These are phyloP conservation scores for Gallirallus australis DNA, from an alignment of 2,797 vertebrate genomes.

Conservation along the genomic window DNA sequence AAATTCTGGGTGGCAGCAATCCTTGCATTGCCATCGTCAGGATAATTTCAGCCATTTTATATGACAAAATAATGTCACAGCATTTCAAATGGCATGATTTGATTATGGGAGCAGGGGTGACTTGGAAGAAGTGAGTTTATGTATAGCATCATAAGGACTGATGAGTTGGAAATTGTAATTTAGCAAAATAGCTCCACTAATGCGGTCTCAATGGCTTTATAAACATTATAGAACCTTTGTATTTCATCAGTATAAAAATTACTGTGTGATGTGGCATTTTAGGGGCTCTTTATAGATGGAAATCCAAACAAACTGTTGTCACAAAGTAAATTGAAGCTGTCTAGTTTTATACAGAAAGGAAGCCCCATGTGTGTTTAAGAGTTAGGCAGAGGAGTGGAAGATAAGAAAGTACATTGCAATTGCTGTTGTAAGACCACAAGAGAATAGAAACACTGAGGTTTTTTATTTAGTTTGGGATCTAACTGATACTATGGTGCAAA, in stretches of 20 bases:
- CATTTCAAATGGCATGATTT: background rate
- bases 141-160: background rate
- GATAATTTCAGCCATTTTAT: background rate
- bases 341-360: background rate
- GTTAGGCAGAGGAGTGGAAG: background rate
- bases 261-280: background rate
- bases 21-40: background rate
- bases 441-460: background rate
- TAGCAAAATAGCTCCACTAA: background rate
- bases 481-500: background rate
- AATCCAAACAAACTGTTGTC: background rate
- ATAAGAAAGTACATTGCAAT: background rate
- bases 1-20: background rate
- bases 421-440: background rate
- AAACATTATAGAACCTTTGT: background rate
- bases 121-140: slow-evolving; percentile 11
- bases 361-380: background rate
- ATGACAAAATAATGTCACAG: background rate
- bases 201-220: background rate
- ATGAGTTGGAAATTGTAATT: background rate
- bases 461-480: background rate
- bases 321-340: background rate
- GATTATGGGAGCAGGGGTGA: background rate
- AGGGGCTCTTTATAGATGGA: background rate
- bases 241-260: background rate